These are phyloP conservation scores for Drosophila santomea DNA, from an alignment of 1,140 invertebrate genomes.

Conservation along the genomic window DNA sequence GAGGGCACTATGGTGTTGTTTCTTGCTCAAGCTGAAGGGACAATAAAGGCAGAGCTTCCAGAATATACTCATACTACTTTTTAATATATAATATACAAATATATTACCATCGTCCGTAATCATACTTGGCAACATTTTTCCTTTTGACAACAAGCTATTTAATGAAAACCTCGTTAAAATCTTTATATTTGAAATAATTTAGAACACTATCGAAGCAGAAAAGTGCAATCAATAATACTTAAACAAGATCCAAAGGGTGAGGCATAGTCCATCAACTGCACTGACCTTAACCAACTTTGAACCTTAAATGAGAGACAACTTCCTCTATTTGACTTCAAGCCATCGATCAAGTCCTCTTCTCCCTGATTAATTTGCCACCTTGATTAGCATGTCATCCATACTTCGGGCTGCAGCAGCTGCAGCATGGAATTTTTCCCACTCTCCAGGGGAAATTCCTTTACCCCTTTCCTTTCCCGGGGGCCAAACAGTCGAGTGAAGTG, in stretches of 20 bases:
- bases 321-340: background rate
- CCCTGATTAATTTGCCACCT: constrained; percentile 27
- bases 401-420: constrained; percentile 40
- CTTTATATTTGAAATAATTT: too few relatives aligned
- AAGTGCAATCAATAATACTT: too few relatives aligned
- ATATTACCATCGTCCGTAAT: too few relatives aligned
- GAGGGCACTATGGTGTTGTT: background rate
- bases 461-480: constrained; percentile 14
- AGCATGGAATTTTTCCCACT: constrained; percentile 15
- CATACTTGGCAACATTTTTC: too few relatives aligned
- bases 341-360: background rate
- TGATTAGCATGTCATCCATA: constrained; percentile 35
- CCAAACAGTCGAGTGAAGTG: constrained; percentile 40
- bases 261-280: background rate
- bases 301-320: background rate
- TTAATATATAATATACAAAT: too few relatives aligned
- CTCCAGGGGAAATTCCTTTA: constrained; percentile 4
- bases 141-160: too few relatives aligned
- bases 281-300: background rate
- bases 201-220: too few relatives aligned
- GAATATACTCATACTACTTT: too few relatives aligned
- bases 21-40: background rate
- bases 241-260: background rate
- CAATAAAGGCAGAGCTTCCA: too few relatives aligned
- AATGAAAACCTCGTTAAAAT: too few relatives aligned